Conservation (phyloP, 2,888 invertebrate genomes). For the Meteorus colon region DNA sequence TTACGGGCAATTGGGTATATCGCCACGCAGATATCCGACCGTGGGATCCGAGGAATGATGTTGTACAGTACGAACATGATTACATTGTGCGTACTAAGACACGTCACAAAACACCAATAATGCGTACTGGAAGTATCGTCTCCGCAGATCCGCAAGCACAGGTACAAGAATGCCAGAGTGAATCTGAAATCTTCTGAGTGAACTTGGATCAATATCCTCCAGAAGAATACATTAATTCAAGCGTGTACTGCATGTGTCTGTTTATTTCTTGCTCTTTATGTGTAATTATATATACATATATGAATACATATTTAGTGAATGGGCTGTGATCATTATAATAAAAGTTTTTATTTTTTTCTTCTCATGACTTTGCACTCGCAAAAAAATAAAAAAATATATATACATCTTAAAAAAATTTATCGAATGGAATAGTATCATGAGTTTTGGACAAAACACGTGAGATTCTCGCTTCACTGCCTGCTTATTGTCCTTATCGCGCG, state of each 20-base stretch:
- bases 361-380: background rate
- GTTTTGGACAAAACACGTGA: conserved; percentile 46
- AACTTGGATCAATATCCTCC: conserved; percentile 21
- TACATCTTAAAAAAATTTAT: background rate
- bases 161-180: conserved; percentile 59
- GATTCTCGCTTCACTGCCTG: conserved; percentile 23
- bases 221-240: background rate
- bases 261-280: background rate
- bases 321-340: conserved; percentile 10
- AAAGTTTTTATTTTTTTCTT: background rate
- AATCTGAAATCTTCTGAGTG: conserved; percentile 40
- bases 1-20: conserved; percentile 81
- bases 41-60: conserved; percentile 91
- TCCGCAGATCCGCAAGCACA: conserved; percentile 78
- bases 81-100: conserved; percentile 87
- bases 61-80: conserved; percentile 89
- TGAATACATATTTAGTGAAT: background rate
- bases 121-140: conserved; percentile 82
- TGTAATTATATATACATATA: background rate
- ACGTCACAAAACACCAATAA: conserved; percentile 83
- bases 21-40: conserved; percentile 87
- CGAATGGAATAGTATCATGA: conserved; percentile 44
- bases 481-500: conserved; percentile 31
- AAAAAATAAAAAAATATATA: conserved; percentile 3
- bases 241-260: conserved; percentile 12